Evolutionary conservation across 2,888 invertebrate genomes (phyloP), one percentile per base, ranked within the genome.

Genomic region (Eupithecia tripunctaria): DNA sequence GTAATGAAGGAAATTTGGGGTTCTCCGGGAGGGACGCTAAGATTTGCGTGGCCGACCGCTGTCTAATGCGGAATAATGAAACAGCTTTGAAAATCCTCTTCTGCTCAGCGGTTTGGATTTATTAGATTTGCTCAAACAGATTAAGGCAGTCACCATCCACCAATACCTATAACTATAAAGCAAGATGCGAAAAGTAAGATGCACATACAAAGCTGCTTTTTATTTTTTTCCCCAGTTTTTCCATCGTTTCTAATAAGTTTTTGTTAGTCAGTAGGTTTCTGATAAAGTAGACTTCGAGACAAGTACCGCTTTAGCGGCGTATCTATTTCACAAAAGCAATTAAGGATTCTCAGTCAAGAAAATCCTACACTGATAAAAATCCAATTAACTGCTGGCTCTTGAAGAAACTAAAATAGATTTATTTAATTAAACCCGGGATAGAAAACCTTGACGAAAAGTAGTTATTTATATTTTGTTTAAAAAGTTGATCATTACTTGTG

Each of bases 1-100:
- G 94, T 93, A 94, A 93, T 94, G 94, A 94, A 91, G 93, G 92
- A 92, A 94, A 93, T 93, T 92, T 92, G 93, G 93, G 92, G 89
- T 89, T 90, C 91, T 89, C 87, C 80, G 85, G 85, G 87, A 87
- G 90, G 92, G 92, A 90, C 86, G 89, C 84, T 84, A 88, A 92
- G 92, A 93, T 93, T 93, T 93, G 92, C 93, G 91, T 92, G 91
- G 92, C 88, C 91, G 89, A 89, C 88, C 90, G 88, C 85, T 87
- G 88, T 86, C 91, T 93, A 93, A 94, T 93, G 90, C 92, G 88
- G 88, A 90, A 89, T 93, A 92, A 93, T 94, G 92, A 93, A 92
- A 93, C 92, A 88, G 91, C 90, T 91, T 90, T 92, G 90, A 90
- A 91, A 88, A 88, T 88, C 87, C 89, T 84, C 81, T 56, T 56